Evolutionary conservation across 1,140 invertebrate species (phyloP), one percentile per base, ranked within the genome.

Genomic region (Sinonovacula constricta): DNA sequence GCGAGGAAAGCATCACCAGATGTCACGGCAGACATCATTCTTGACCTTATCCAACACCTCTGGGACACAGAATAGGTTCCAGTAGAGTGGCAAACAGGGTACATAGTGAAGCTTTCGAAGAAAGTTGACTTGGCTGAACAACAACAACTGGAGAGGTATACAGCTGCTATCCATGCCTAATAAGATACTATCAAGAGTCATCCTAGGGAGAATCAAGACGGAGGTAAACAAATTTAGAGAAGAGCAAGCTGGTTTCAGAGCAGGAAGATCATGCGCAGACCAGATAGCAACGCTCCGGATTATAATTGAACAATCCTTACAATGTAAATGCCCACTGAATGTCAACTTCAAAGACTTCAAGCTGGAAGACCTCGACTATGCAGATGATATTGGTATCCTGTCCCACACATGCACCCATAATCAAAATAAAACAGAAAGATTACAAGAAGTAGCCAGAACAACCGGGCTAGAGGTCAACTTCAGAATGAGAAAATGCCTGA

Each of bases 101-200:
- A 67, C 28, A 14, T 83, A n/a, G 69, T 83, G 22, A 85, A 79
- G 63, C 33, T 81, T 26, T 68, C 74, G 22, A 85, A 81, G 69
- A 85, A 85, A 74, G 74, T 82, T 22, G 79, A 84, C 78, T 70
- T 79, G 26, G 65, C 51, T 31, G 57, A 84, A n/a, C 33, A 80
- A 80, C 30, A 30, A 33, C 30, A 85, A 85, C 72, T 81, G 68
- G 36, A 69, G 75, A 72, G 83, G 81, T 54, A 82, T 83, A 24
- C 79, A 53, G 3, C 72, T 84, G 1, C 67, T 81, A 28, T 84
- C 84, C 53, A 26, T 81, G 24, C 82, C 66, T 12, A 71, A 83
- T 3, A 81, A 81, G 45, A 49, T 81, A 1, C 53, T 81, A 45
- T 67, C 45, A 39, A 77, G 79, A 49, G 57, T 69, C 57, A 24